phyloP scores from a whole-genome alignment of 2,888 invertebrate species.

The Lepas anatifera region DNA sequence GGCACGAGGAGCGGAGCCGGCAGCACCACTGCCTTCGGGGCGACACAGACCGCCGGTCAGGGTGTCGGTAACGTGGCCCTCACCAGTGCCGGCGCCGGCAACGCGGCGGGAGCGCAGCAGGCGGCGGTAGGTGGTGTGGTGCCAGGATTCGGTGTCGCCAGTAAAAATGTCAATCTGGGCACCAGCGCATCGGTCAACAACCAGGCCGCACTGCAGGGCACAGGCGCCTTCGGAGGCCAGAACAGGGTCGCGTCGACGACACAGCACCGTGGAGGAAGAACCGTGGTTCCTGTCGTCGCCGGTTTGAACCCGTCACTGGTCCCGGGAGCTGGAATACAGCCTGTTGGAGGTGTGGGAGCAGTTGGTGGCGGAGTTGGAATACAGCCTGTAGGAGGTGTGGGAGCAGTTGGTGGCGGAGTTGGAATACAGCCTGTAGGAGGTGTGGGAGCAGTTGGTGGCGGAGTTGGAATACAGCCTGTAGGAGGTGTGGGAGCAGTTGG shows the following conservation, averaged over 20 bases:
- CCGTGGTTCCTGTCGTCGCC: too few relatives aligned
- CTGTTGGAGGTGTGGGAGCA: too few relatives aligned
- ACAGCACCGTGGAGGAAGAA: too few relatives aligned
- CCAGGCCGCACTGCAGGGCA: neutral
- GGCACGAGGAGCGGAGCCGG: neutral
- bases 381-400: too few relatives aligned
- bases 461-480: too few relatives aligned
- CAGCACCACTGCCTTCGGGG: neutral
- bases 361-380: too few relatives aligned
- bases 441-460: too few relatives aligned
- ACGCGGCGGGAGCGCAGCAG: neutral
- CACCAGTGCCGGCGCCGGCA: neutral
- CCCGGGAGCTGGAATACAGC: too few relatives aligned
- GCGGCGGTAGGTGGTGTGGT: neutral
- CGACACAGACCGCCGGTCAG: neutral
- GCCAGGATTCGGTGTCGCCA: neutral
- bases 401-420: too few relatives aligned
- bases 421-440: too few relatives aligned
- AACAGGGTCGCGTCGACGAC: neutral
- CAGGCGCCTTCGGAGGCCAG: neutral
- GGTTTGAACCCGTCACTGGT: too few relatives aligned
- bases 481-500: too few relatives aligned
- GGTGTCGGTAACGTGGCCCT: neutral
- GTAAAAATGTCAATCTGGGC: neutral
- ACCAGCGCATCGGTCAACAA: neutral